phyloP scores from a whole-genome alignment of 1,140 invertebrate species.

The Asbolus verrucosus region DNA sequence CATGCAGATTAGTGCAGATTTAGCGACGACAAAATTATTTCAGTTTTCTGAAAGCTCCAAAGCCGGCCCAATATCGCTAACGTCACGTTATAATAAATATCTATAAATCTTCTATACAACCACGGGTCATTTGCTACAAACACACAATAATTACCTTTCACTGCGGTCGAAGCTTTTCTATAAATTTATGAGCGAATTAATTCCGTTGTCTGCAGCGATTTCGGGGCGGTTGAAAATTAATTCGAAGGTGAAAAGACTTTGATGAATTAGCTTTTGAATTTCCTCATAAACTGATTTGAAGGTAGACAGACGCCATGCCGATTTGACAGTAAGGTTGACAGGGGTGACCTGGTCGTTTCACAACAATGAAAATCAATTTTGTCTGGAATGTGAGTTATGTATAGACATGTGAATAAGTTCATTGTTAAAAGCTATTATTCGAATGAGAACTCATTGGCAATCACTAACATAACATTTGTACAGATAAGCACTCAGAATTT shows the following conservation, averaged over 20 bases:
- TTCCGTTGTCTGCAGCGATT: constrained; percentile 13
- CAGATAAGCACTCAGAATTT: no score
- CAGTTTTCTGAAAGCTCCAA: no score
- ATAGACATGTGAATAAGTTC: no score
- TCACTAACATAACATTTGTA: no score
- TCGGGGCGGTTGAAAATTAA: constrained; percentile 33
- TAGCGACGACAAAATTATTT: no score
- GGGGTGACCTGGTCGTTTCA: background rate
- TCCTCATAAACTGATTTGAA: constrained; percentile 32
- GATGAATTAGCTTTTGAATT: constrained; percentile 41
- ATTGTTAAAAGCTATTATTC: no score
- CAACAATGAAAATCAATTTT: constrained; percentile 34
- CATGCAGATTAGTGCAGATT: no score
- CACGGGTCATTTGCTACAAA: background rate
- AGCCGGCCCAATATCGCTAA: no score
- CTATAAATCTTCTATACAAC: background rate
- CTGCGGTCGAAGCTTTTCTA: background rate
- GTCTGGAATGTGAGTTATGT: no score
- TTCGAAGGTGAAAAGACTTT: constrained; percentile 32
- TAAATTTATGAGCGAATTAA: constrained; percentile 35
- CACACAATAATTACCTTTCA: background rate
- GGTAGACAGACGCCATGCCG: constrained; percentile 17
- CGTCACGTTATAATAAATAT: background rate
- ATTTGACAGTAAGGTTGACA: constrained; percentile 4
- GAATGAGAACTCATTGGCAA: no score